Evolutionary conservation across 1,140 invertebrate species (phyloP), one percentile per base, ranked within the genome.

Genomic region (Drosophila tropicalis): DNA sequence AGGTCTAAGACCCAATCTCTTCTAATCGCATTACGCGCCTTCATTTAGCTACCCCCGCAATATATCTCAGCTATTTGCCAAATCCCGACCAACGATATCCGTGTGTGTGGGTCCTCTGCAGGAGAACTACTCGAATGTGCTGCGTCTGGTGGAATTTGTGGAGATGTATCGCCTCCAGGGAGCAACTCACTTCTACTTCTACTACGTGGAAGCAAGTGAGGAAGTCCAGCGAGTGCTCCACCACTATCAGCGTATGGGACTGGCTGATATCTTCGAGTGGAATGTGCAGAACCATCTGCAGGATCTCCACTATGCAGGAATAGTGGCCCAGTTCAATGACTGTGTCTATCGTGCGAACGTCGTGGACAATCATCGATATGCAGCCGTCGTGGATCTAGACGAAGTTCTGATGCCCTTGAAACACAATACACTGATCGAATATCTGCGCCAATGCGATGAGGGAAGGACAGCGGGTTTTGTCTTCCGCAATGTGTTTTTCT

Each of bases 41-140:
- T 13, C 0, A 2, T 36, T 1, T 19, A 92, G 91, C 7, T 92
- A 91, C 64, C 86, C 91, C 0, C 85, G 89, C 9, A 75, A 91
- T 39, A 85, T 91, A 76, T 62, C 79, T 5, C 64, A 73, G 6
- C 40, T 90, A n/a, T 87, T 92, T 47, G 57, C 9, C 3, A 74
- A 77, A 15, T 87, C 90, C 2, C 74, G 75, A 34, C 62, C 87
- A 3, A 62, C 62, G 0, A 70, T 96, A 36, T 94, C 94, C 0
- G 93, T 95, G 2, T 96, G 95, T 81, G 93, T 96, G 0, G 95
- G 95, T 54, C 95, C 95, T 0, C 73, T 96, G 54, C 95, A 95
- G 90, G 94, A 94, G 75, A 91, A 93, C 51, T 96, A 94, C 90
- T 93, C 94, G 62, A 84, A 92, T 47, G 84, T 84, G 1, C 51